Evolutionary conservation across 2,113 vertebrate species (phyloP), one percentile per base, ranked within the genome.

Genomic region (Limanda limanda): DNA sequence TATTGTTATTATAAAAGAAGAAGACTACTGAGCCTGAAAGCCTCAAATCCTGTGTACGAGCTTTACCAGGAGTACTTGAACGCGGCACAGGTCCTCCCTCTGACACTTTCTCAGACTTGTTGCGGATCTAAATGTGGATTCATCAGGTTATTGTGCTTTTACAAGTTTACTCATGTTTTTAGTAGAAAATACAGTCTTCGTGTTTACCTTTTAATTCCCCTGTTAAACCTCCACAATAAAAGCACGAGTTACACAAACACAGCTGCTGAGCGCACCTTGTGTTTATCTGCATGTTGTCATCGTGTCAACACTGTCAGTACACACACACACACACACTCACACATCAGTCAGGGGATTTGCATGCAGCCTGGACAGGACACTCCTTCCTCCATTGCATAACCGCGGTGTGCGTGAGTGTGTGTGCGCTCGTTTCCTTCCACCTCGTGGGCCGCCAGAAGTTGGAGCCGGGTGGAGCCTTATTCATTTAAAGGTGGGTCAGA

Each of bases 351-450:
- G 37, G 40, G 37, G 51, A 45, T 78, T 58, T 70, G 56, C 57
- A 21, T 21, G 52, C 21, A 24, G 27, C 21, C 40, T 51, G 47
- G 47, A 51, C 24, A 12, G 52, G 79, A 71, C 86, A 82, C 78
- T 71, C 78, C 80, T 88, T 84, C 51, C 9, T 21, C 21, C 52
- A 83, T 90, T 92, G 76, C 73, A 47, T 82, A 89, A 88, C 81
- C 37, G 68, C 7, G 15, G 68, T 23, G 79, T 57, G 60, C 0
- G 45, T 31, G 27, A 0, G 5, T 31, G 31, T 1, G 31, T 31
- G 64, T 0, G 45, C 3, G 79, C 51, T 68, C 23, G 61, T 74
- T 85, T 79, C 15, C 23, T 25, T 45, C 72, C 13, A 56, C 60
- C 61, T 58, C 20, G 21, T 5, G 67, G 24, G 6, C 63, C 18